Percentiles rank a stretch among this genome's conserved stretches.
Evolutionary conservation across 2,797 vertebrate genomes (phyloP).

Genomic region (Crocidura indochinensis): DNA sequence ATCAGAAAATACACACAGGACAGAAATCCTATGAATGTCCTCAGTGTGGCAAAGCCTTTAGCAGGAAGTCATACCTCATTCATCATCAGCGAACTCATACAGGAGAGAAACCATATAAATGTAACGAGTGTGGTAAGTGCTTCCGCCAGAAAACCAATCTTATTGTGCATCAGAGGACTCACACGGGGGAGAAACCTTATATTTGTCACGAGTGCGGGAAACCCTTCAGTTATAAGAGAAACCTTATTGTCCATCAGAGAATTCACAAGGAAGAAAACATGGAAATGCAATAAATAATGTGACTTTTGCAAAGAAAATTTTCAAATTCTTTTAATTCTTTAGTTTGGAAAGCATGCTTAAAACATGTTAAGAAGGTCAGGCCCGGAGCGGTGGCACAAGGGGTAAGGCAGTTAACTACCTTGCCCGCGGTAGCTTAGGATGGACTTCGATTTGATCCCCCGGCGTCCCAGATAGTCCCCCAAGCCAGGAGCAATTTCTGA

Average conservation of each 20-base stretch:
- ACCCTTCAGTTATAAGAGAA: conserved; percentile 83
- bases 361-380: conserved; percentile 34
- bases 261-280: conserved; percentile 80
- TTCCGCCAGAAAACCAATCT: conserved; percentile 84
- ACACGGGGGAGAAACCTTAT: conserved; percentile 83
- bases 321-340: conserved; percentile 54
- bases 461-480: too few species aligned
- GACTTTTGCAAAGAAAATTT: conserved; percentile 54
- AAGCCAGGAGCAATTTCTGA: too few species aligned
- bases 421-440: too few species aligned
- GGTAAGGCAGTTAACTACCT: too few species aligned
- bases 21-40: conserved; percentile 86
- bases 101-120: conserved; percentile 83
- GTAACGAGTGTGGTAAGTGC: conserved; percentile 83
- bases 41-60: conserved; percentile 86
- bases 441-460: too few species aligned
- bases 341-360: conserved; percentile 41
- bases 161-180: conserved; percentile 83
- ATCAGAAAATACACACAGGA: conserved; percentile 86
- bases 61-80: conserved; percentile 83
- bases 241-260: conserved; percentile 84
- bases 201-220: conserved; percentile 80
- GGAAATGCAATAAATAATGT: conserved; percentile 65
- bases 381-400: too few species aligned
- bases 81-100: conserved; percentile 85